Base-by-base conservation (phyloP, 2,797 vertebrate species). In the Distichodus sexfasciatus region DNA sequence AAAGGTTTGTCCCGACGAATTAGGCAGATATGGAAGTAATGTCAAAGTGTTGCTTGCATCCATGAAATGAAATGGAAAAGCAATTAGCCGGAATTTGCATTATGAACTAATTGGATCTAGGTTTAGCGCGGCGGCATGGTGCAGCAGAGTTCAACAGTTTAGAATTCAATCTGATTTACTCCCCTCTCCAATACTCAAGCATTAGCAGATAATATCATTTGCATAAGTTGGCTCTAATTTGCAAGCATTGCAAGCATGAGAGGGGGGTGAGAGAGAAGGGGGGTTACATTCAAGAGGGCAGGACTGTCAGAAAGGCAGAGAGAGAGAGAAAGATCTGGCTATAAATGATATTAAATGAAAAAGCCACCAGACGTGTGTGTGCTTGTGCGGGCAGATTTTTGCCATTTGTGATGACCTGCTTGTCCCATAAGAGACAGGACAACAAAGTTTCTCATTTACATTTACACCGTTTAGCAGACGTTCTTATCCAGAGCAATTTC, bases 41-140 rank as follows among this genome's bases (percentile, higher is more conserved):
- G 86, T 87, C 85, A 89, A 88, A 86, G 88, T 88, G 90, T 90
- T 91, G 88, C 88, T 88, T 90, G 90, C 90, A 91, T 87, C 90
- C 91, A 90, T 87, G 86, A 88, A 91, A 89, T 87, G 91, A 76
- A 93, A 91, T 86, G 89, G 87, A 91, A 91, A 90, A 89, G 87
- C 90, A 91, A 93, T 93, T 93, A 90, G 89, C 83, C 81, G 88
- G 86, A 92, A 92, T 87, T 92, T 93, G 87, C 83, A 84, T 79
- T 84, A 87, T 76, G 91, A 90, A 90, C 85, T 88, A 90, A 94
- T 92, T 90, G 87, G 89, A 90, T 89, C 85, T 88, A 83, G 82
- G 84, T 90, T 87, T 85, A 79, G 79, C 69, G 72, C 72, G 70
- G 76, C 70, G 60, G 58, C 55, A 58, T 70, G 55, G 59, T 59